phyloP scores from a whole-genome alignment of 2,113 vertebrate genomes.

The Microtus pennsylvanicus region DNA sequence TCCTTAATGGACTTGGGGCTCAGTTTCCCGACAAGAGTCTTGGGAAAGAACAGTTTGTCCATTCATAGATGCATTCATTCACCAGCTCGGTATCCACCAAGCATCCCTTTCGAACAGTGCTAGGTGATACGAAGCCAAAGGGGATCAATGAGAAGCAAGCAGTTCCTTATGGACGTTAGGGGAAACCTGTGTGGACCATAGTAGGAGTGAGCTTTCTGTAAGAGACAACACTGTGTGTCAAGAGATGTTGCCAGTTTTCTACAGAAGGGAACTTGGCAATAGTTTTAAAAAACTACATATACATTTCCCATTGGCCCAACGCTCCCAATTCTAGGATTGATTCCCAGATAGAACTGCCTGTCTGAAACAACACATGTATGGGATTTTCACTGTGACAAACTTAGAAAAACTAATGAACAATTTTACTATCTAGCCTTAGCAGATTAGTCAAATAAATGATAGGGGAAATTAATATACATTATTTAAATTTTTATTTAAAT shows the following conservation, averaged over 20 bases:
- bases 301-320: not conserved
- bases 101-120: not conserved
- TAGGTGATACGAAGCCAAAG: not conserved
- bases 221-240: not conserved
- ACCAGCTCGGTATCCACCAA: not conserved
- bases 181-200: not conserved
- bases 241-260: not conserved
- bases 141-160: not conserved
- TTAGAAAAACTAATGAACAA: conserved; percentile 13
- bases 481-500: not conserved
- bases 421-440: not conserved
- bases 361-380: not conserved
- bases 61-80: not conserved
- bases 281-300: not conserved
- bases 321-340: not conserved
- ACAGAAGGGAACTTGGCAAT: not conserved
- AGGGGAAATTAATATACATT: not conserved
- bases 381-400: not conserved
- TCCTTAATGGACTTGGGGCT: not conserved
- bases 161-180: not conserved
- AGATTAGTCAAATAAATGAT: not conserved
- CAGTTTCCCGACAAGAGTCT: not conserved
- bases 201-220: not conserved
- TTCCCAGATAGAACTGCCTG: not conserved
- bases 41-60: not conserved